Evolutionary conservation across 2,888 invertebrate genomes (phyloP), one percentile per base, ranked within the genome.

Genomic region (Hemistola chrysoprasaria): DNA sequence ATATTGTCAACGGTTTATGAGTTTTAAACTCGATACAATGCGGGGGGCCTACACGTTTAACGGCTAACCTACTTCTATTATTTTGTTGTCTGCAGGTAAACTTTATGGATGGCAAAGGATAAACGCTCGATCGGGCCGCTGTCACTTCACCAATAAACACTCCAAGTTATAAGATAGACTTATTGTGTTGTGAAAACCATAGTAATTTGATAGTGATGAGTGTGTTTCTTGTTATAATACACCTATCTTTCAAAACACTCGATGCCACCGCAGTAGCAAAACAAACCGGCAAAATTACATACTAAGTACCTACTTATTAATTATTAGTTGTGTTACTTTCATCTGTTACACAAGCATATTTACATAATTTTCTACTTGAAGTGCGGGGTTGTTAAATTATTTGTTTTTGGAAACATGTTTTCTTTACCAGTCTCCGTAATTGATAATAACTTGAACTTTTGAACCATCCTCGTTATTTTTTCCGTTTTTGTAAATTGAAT

Each of bases 281-380:
- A 34, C 34, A 34, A 30, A 35, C 34, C 35, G 21, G 23, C 24
- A 11, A 44, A 77, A 75, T 75, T 62, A 16, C 16, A 2, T 4
- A 62, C 59, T n/a, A n/a, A n/a, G n/a, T n/a, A n/a, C n/a, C n/a
- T 66, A 66, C 74, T 73, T 73, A 76, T 77, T 84, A 80, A 80
- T 80, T 69, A 47, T 70, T 67, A 65, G 66, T 69, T 64, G 76
- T 71, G 65, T 68, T 59, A 78, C 83, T 86, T 84, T 85, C 82
- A 72, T 80, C 73, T 78, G 75, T 83, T 83, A 78, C 73, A 80
- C 78, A 81, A 82, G 31, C 66, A 68, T 60, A 71, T 75, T 74
- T 72, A 68, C 65, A 66, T 68, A 72, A 67, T 68, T 66, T 63
- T 66, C 66, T 64, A 61, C 60, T 60, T 54, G 54, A 2, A 53